Base-by-base conservation (phyloP, 2,113 vertebrate genomes). In the Bagarius yarrelli region DNA sequence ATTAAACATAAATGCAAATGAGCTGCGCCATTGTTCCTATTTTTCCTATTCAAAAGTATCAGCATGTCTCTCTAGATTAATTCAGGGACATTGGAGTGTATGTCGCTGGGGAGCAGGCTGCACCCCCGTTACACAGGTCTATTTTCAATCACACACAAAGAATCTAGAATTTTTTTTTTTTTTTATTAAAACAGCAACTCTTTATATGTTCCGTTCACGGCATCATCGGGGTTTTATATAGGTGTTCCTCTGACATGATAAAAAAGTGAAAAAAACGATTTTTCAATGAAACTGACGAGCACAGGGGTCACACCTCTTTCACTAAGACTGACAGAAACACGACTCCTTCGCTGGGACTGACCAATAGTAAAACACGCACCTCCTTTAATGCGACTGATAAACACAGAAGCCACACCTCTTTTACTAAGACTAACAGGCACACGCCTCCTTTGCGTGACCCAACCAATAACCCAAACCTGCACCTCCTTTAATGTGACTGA, bases 1-100 rank as follows among this genome's bases (percentile, higher is more conserved):
- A 94, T 94, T 94, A 93, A 93, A 94, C 92, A 94, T 94, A 91
- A 91, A 94, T 93, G 92, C 91, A 93, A 93, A 94, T 93, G 90
- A 89, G 89, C 90, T 86, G 89, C 91, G 91, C 91, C 90, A 92
- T 91, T 91, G 92, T 91, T 91, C 90, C 89, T 89, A 87, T 85
- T 88, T 72, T 81, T 77, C 87, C 91, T 77, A 90, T 91, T 92
- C 91, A 92, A 90, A 93, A 88, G 91, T 88, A 92, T 92, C 91
- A 89, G 90, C 89, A 88, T 91, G 90, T 92, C 91, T 92, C 91
- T 92, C 89, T 79, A 89, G 92, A 94, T 92, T 93, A 93, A 92
- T 92, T 90, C 86, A 89, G 88, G 86, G 82, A 92, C 90, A 90
- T 91, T 91, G 89, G 89, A 91, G 90, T 91, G 80, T 66, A 57